Evolutionary conservation across 2,797 vertebrate genomes (phyloP).

Genomic region (Fistularia tabacaria): DNA sequence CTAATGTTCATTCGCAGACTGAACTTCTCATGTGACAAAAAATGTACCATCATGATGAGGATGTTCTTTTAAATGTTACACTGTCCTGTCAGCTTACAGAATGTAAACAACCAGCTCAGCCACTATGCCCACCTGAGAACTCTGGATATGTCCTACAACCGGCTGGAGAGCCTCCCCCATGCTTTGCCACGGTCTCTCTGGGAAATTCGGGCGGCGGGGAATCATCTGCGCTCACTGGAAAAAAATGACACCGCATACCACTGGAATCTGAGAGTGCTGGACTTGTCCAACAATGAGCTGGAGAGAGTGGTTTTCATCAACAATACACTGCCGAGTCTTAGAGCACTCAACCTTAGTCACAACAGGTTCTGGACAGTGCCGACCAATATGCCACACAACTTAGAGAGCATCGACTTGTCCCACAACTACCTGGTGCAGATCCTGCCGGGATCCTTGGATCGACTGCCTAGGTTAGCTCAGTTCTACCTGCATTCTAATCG

Average conservation of each 20-base stretch:
- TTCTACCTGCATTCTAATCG: slow-evolving; percentile 92
- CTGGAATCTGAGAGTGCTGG: slow-evolving; percentile 89
- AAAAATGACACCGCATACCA: slow-evolving; percentile 94
- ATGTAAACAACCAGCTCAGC: slow-evolving; percentile 83
- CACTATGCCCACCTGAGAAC: slow-evolving; percentile 85
- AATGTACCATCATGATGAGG: neutral
- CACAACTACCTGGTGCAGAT: slow-evolving; percentile 88
- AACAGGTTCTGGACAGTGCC: slow-evolving; percentile 95
- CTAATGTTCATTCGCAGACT: no score
- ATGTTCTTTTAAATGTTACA: neutral
- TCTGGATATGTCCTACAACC: slow-evolving; percentile 90
- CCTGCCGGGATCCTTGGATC: slow-evolving; percentile 84
- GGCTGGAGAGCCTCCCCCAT: slow-evolving; percentile 80
- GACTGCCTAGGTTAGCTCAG: slow-evolving; percentile 76
- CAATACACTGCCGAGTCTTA: slow-evolving; percentile 86
- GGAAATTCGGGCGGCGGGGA: slow-evolving; percentile 84
- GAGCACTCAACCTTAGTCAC: slow-evolving; percentile 86
- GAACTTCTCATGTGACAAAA: no score
- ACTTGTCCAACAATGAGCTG: slow-evolving; percentile 88
- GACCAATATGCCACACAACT: slow-evolving; percentile 87
- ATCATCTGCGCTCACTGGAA: slow-evolving; percentile 84
- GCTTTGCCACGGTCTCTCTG: slow-evolving; percentile 90
- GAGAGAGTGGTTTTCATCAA: slow-evolving; percentile 93
- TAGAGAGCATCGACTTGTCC: slow-evolving; percentile 86
- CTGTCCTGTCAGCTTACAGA: slow-evolving; percentile 64